Evolutionary conservation across 2,113 vertebrate genomes (phyloP).

Genomic region (Fregetta grallaria): DNA sequence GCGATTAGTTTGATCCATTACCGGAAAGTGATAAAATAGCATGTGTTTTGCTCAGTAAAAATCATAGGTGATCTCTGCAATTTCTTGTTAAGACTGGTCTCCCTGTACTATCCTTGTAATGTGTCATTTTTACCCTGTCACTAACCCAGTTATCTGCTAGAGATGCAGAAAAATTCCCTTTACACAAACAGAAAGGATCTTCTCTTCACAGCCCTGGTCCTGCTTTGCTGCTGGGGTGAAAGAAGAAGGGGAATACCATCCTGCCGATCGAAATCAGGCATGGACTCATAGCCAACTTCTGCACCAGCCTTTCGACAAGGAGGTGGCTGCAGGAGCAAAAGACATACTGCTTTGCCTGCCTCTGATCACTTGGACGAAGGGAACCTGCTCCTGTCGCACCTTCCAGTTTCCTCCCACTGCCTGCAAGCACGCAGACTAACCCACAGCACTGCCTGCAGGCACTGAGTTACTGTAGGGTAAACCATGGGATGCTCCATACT

Average conservation of each 20-base stretch:
- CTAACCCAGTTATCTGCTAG: background rate
- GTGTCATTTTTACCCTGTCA: background rate
- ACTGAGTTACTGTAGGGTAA: fast-evolving
- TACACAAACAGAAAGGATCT: background rate
- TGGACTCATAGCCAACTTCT: background rate
- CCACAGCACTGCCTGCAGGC: background rate
- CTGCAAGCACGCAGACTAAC: background rate
- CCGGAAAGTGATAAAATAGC: constrained; percentile 13
- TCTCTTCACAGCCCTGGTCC: background rate
- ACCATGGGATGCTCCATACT: background rate
- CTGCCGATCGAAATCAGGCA: background rate
- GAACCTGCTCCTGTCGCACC: background rate
- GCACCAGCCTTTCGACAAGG: fast-evolving
- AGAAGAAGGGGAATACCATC: background rate
- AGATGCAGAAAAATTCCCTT: background rate
- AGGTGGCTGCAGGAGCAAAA: background rate
- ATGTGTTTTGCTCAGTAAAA: constrained; percentile 2
- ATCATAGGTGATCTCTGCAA: constrained; percentile 12
- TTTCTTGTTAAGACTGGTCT: constrained; percentile 2
- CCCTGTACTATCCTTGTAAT: background rate
- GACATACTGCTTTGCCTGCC: background rate
- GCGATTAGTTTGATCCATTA: background rate
- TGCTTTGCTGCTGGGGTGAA: background rate
- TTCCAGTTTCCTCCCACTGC: background rate
- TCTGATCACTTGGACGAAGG: background rate